phyloP scores from a whole-genome alignment of 2,888 invertebrate species.

The Margaritifera margaritifera region DNA sequence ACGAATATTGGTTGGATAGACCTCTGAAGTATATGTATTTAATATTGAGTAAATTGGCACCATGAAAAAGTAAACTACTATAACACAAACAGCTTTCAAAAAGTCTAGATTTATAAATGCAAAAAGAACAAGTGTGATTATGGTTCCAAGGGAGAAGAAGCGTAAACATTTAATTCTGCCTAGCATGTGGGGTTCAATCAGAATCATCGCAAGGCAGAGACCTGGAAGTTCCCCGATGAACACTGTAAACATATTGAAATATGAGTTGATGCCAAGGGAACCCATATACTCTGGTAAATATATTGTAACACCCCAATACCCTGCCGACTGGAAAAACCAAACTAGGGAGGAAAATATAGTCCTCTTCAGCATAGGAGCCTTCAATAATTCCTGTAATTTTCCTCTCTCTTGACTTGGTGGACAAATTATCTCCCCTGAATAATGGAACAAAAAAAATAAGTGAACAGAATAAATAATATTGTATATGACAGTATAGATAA shows the following conservation, averaged over 20 bases:
- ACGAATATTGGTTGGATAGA: slow-evolving; percentile 57
- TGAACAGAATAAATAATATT: no score
- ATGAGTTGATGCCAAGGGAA: slow-evolving; percentile 51
- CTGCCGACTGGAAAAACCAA: slow-evolving; percentile 62
- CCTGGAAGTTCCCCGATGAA: slow-evolving; percentile 64
- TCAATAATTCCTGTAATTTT: slow-evolving; percentile 49
- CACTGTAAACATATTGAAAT: slow-evolving; percentile 60
- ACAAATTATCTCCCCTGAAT: slow-evolving; percentile 53
- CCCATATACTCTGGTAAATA: slow-evolving; percentile 63
- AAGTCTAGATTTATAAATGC: slow-evolving; percentile 50
- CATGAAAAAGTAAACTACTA: slow-evolving; percentile 63
- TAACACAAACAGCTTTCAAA: slow-evolving; percentile 54
- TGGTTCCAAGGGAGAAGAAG: slow-evolving; percentile 53
- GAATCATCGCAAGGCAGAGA: slow-evolving; percentile 55
- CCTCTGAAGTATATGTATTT: slow-evolving; percentile 62
- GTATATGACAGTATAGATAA: no score
- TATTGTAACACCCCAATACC: slow-evolving; percentile 63
- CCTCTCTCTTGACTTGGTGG: slow-evolving; percentile 44
- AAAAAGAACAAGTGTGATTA: slow-evolving; percentile 48
- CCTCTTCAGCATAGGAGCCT: slow-evolving; percentile 32
- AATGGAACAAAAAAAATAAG: no score
- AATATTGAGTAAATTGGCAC: slow-evolving; percentile 64
- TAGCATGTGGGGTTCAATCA: slow-evolving; percentile 56
- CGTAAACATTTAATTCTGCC: slow-evolving; percentile 61
- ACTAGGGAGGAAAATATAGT: slow-evolving; percentile 48